Base-by-base conservation (phyloP, 2,888 invertebrate genomes). In the Dione vanillae region DNA sequence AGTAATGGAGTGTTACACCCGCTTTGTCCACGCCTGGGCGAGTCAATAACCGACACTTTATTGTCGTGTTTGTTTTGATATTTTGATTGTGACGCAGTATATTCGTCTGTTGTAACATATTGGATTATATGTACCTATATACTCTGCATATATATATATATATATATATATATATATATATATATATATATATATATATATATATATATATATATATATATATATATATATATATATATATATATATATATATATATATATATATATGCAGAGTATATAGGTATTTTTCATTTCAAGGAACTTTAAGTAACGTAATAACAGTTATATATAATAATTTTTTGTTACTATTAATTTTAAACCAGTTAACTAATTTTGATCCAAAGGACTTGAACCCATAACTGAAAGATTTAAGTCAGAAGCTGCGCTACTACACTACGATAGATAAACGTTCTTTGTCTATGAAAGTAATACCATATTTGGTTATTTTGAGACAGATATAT, bases 1-100 rank as follows among this genome's bases (percentile, higher is more conserved):
- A 27, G 27, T 12, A 16, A 16, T 37, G 11, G 6, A 40, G 56
- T 40, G 37, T 6, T 37, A 37, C 54, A 35, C 35, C 5, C 45
- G n/a, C 64, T 40, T 40, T 64, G 47, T 64, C 40, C 37, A 64
- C 59, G 66, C 59, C 62, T 64, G 65, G 71, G 72, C 73, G 71
- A 68, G 77, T 74, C 77, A 74, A 74, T 75, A 77, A 78, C 76
- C 78, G 49, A 64, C 19, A 51, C 64, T 51, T 37, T 19, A 40
- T 62, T 37, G 47, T 47, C 37, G 14, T 75, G 70, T 75, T 74
- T 74, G 73, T 75, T 75, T 68, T 70, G 49, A 64, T 70, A 73
- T 75, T 73, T 76, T 75, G 74, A 75, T 73, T 70, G 69, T 69
- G 59, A 65, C 52, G 67, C 45, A 40, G 49, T 49, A 19, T 11